Percentiles rank a stretch among this genome's conserved stretches.
Conservation (phyloP, 2,113 vertebrate genomes). For the Rattus norvegicus region GRCr8 NC_086033.1:81969501-81970000, state of each 20-base stretch:
- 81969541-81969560: not conserved
- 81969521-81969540: not conserved
- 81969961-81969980: no score
- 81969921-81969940: no score
- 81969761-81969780: not conserved
- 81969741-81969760: not conserved
- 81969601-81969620: accelerated
- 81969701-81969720: not conserved
- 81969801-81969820: not conserved
- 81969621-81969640: not conserved
- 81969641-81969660: not conserved
- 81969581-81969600: not conserved
- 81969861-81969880: not conserved
- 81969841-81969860: not conserved
- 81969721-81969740: not conserved
- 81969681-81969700: not conserved
- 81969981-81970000: no score
- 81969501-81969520: not conserved
- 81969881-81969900: not conserved
- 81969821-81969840: not conserved
- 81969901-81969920: not conserved
- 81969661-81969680: not conserved
- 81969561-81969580: not conserved
- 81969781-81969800: not conserved
- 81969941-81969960: no score